Evolutionary conservation across 2,113 vertebrate genomes (phyloP).

Genomic region (Ochotona princeps): DNA sequence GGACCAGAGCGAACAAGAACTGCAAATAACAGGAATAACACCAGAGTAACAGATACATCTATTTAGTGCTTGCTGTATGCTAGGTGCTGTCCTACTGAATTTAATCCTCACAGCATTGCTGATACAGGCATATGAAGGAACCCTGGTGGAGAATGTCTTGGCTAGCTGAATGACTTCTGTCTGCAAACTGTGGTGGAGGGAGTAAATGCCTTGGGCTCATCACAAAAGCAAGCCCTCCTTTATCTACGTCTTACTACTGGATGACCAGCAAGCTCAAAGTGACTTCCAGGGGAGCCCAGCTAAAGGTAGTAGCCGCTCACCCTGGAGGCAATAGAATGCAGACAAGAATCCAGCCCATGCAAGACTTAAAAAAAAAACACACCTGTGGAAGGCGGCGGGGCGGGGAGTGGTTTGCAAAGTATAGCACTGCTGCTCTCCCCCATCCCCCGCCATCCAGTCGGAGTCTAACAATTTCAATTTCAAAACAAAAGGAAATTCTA

Average conservation of each 20-base stretch:
- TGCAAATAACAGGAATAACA: neutral
- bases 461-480: too few relatives aligned
- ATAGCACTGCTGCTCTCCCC: too few relatives aligned
- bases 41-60: neutral
- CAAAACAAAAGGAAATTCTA: neutral
- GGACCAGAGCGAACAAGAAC: neutral
- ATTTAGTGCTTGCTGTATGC: neutral
- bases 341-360: neutral
- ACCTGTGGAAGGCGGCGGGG: too few relatives aligned
- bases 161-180: neutral
- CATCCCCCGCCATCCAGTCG: too few relatives aligned
- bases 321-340: neutral
- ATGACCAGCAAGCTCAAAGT: neutral
- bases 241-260: neutral
- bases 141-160: neutral
- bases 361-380: neutral
- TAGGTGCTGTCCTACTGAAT: neutral
- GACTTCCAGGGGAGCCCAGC: neutral
- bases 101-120: neutral
- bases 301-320: neutral
- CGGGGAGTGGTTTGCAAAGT: neutral
- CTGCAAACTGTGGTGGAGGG: neutral
- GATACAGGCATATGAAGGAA: neutral
- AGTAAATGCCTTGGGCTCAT: neutral
- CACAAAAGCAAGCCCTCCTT: neutral